Evolutionary conservation across 2,797 vertebrate genomes (phyloP), one percentile per base, ranked within the genome.

Genomic region (Picus viridis): DNA sequence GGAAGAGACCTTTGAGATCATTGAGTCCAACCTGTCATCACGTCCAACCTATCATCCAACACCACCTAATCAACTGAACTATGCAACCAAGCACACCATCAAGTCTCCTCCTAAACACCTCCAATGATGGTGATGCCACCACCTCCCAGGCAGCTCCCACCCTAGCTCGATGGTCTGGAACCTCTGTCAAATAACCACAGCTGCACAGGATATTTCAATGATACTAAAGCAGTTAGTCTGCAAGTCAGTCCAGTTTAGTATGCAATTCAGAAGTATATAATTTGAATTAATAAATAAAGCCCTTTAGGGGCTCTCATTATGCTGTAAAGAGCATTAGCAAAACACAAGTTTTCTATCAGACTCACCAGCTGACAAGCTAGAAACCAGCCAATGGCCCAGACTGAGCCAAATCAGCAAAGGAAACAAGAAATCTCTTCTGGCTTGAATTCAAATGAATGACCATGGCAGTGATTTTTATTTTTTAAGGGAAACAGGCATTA

Each of bases 241-340:
- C 74, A 89, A 93, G 81, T 94, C 70, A 81, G 67, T 75, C 85
- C 77, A 36, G 47, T 94, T 90, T 72, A 88, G 34, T 68, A 85
- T 9, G 27, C 91, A 82, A 93, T 93, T 97, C 90, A 72, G 83
- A 94, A 91, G 53, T 90, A 73, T 57, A 69, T 94, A 62, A 95
- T 94, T 94, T 90, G 92, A 96, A 94, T 86, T 91, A 58, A 83
- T 90, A 96, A 93, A 65, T 87, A 93, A 96, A 93, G 49, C 69
- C 80, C 79, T 94, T 88, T 75, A 90, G 89, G 90, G 90, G 73
- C 89, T 92, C 86, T 88, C 89, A 39, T 95, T 91, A 84, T 8
- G 5, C 83, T 90, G 70, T 85, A 84, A 96, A 97, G 76, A 93
- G 45, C 81, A 88, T 62, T 88, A 94, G 75, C 90, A 70, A 90